Conservation (phyloP, 2,113 vertebrate species). For the Jaculus jaculus region DNA sequence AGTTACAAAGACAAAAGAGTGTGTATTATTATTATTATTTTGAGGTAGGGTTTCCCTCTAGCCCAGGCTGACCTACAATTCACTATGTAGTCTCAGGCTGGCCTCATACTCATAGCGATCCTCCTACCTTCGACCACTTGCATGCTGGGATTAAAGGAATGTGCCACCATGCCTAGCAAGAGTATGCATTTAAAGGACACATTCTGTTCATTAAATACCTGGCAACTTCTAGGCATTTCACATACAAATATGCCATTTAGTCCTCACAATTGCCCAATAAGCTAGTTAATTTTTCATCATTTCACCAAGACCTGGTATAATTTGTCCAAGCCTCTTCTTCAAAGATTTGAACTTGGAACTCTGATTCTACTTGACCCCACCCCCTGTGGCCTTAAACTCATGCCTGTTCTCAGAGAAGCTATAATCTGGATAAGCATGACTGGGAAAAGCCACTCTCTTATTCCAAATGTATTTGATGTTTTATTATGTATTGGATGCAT, state of each 20-base stretch:
- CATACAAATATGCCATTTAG: not conserved
- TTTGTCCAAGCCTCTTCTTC: not conserved
- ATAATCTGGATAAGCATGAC: not conserved
- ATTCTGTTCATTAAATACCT: constrained; percentile 3
- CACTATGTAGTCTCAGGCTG: too few species aligned
- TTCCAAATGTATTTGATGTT: not conserved
- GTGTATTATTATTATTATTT: not conserved
- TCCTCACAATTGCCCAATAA: not conserved
- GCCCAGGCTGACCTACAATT: too few species aligned
- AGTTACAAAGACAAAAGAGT: constrained; percentile 8
- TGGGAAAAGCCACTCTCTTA: not conserved
- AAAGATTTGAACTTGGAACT: not conserved
- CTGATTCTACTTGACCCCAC: not conserved
- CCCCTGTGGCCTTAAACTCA: not conserved
- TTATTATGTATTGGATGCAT: not conserved
- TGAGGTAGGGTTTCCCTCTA: too few species aligned
- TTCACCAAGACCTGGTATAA: not conserved
- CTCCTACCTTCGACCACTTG: too few species aligned
- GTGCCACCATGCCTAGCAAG: too few species aligned
- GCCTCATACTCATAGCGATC: too few species aligned
- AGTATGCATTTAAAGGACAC: not conserved
- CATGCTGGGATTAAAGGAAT: too few species aligned
- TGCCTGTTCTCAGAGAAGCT: not conserved
- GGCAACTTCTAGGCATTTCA: not conserved
- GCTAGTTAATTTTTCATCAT: not conserved